Evolutionary conservation across 2,888 invertebrate genomes (phyloP), one percentile per base, ranked within the genome.

Genomic region (Lampropteryx suffumata): DNA sequence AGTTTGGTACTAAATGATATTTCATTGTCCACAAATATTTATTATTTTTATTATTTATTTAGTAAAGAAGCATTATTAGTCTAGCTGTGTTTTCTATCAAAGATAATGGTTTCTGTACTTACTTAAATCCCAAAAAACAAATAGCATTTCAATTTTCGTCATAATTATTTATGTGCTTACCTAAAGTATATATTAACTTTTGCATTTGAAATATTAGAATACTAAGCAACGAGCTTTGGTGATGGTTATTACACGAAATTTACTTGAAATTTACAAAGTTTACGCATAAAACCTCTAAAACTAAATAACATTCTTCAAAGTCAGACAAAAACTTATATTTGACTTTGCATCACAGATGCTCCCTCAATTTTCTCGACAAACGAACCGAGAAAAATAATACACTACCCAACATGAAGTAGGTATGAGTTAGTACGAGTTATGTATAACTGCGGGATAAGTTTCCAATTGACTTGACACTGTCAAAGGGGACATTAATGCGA

Each of bases 331-430:
- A 53, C 46, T 59, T 55, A 51, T 50, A 65, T 62, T 59, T 60
- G 64, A 72, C 71, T 73, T 57, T 71, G 67, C 66, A 74, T 71
- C 68, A 67, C 79, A 79, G 74, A 82, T 80, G 76, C 71, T 72
- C 62, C 60, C 65, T 74, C 81, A 84, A 86, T 84, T 80, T 84
- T 82, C 81, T 77, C 75, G 76, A 61, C 71, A 82, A 86, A 76
- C 78, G 76, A 81, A 79, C 81, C 84, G 81, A 65, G 69, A 82
- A 78, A 84, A 82, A 83, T 80, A 80, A 83, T 81, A 78, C 79
- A 77, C 76, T 40, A 56, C 24, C 35, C 35, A 35, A 67, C 66
- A 49, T 57, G 67, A 73, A 74, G 69, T 77, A 41, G 30, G 36
- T 42, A 39, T 14, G 17, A 28, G 34, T n/a, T 26, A 27, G 29